Evolutionary conservation across 2,113 vertebrate genomes (phyloP).

Genomic region (Etheostoma cragini): DNA sequence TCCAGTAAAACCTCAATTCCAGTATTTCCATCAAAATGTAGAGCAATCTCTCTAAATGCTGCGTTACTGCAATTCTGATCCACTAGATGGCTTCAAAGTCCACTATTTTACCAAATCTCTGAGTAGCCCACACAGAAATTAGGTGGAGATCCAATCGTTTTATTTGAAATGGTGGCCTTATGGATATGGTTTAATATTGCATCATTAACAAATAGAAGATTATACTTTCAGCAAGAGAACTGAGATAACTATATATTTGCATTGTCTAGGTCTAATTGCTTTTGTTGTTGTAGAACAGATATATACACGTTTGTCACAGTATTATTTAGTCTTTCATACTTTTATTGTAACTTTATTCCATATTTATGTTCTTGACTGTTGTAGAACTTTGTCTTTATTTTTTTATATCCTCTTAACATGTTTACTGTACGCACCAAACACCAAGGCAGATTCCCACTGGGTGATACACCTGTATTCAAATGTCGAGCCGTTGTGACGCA

Average conservation of each 20-base stretch:
- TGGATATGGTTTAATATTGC: background rate
- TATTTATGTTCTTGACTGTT: too few species aligned
- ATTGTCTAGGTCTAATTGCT: too few species aligned
- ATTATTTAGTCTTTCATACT: background rate
- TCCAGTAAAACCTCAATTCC: background rate
- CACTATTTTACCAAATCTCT: conserved; percentile 24
- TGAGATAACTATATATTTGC: too few species aligned
- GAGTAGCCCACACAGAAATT: too few species aligned
- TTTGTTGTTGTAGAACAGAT: too few species aligned
- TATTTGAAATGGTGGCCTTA: background rate
- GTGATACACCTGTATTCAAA: too few species aligned
- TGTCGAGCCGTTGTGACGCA: too few species aligned
- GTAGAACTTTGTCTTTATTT: too few species aligned
- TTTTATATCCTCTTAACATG: too few species aligned
- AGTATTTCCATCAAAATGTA: background rate
- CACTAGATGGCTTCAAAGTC: conserved; percentile 82
- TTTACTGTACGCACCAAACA: too few species aligned
- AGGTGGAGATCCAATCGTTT: background rate
- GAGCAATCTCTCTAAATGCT: background rate
- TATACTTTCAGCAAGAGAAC: background rate
- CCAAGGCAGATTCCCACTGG: too few species aligned
- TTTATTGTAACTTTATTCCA: background rate
- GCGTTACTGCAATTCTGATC: conserved; percentile 1
- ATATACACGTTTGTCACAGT: too few species aligned
- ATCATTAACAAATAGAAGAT: background rate